A percentile compares a stretch with the other conserved stretches of the same genome.
phyloP scores from a whole-genome alignment of 35 echinoderm and acorn worm genomes.

The Diadema setosum region DNA sequence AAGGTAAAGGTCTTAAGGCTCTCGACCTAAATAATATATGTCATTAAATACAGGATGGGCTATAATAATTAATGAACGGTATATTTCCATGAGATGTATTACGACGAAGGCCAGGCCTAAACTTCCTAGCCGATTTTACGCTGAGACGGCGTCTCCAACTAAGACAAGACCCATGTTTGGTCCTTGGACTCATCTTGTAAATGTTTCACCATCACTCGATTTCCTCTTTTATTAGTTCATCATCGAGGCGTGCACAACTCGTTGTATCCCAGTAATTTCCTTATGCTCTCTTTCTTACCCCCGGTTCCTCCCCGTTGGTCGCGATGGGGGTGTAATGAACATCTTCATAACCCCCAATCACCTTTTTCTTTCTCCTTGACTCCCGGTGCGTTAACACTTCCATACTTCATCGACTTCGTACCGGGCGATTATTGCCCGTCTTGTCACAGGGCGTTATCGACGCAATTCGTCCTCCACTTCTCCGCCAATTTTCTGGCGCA shows the following conservation, averaged over 20 bases:
- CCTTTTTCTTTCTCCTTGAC: neutral
- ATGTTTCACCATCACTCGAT: neutral
- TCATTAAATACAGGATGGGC: no score
- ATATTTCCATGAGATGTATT: no score
- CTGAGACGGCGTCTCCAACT: neutral
- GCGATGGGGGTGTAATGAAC: neutral
- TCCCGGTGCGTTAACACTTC: neutral
- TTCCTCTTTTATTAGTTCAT: neutral
- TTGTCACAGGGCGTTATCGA: neutral
- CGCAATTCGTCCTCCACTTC: neutral
- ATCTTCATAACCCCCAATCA: neutral
- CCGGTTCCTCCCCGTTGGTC: neutral
- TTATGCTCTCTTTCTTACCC: neutral
- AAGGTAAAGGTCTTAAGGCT: no score
- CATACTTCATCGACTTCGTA: neutral
- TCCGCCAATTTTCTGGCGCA: no score
- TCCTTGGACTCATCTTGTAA: neutral
- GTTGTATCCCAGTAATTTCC: neutral
- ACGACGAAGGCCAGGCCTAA: no score
- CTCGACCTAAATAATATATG: no score
- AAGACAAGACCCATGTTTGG: neutral
- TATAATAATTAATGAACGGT: no score
- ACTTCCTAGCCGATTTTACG: neutral
- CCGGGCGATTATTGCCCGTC: neutral
- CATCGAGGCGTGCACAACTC: neutral